Conservation (phyloP, 1,140 invertebrate species). For the Drosophila suzukii region DNA sequence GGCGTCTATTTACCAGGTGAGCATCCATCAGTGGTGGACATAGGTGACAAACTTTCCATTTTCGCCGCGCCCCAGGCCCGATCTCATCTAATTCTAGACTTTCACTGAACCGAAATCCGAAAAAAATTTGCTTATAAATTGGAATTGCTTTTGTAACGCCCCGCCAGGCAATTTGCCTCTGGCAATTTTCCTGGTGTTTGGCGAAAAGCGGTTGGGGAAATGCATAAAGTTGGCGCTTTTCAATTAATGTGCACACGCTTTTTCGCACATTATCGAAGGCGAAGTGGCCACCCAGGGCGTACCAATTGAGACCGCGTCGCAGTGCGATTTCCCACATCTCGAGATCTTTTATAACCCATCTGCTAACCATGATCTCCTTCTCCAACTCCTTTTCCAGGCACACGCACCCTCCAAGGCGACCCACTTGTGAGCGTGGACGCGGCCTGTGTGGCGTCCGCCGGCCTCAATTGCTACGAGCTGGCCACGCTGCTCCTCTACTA, state of each 20-base stretch:
- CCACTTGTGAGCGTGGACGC: constrained; percentile 86
- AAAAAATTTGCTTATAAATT: constrained; percentile 73
- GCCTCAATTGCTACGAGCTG: constrained; percentile 86
- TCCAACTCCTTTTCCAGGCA: constrained; percentile 59
- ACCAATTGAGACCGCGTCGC: constrained; percentile 53
- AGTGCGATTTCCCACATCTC: constrained; percentile 38
- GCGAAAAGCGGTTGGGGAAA: constrained; percentile 23
- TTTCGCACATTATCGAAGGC: constrained; percentile 76
- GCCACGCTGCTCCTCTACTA: constrained; percentile 86
- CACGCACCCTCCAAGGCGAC: constrained; percentile 84
- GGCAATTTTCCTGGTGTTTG: constrained; percentile 32
- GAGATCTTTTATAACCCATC: constrained; percentile 26
- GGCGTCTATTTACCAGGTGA: constrained; percentile 87
- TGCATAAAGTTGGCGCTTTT: constrained; percentile 48
- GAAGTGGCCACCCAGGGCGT: constrained; percentile 66
- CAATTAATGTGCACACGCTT: constrained; percentile 78
- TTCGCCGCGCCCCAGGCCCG: constrained; percentile 26
- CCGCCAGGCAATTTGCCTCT: constrained; percentile 60
- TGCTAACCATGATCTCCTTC: constrained; percentile 1
- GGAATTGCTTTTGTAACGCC: constrained; percentile 60
- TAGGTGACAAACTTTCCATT: constrained; percentile 73
- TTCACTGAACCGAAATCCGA: constrained; percentile 54
- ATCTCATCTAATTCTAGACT: constrained; percentile 72
- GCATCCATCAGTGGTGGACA: constrained; percentile 31
- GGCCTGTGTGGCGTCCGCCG: constrained; percentile 85